Conservation (phyloP, 2,113 vertebrate species). For the Tichodroma muraria region DNA sequence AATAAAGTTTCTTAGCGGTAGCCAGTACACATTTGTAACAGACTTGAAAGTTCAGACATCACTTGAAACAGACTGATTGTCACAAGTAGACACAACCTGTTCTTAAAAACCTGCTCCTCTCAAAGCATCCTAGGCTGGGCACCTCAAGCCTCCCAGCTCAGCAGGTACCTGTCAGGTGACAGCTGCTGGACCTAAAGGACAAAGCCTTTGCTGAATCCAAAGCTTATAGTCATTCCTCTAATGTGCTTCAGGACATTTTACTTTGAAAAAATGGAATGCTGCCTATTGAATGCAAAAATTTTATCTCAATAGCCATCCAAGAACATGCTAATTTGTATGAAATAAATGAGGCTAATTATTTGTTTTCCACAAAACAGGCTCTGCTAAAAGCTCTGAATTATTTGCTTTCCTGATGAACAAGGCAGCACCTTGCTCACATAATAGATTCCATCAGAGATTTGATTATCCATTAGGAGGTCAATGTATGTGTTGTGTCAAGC, state of each 20-base stretch:
- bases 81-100: background rate
- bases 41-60: background rate
- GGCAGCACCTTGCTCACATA: background rate
- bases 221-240: background rate
- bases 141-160: background rate
- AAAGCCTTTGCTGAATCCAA: background rate
- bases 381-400: background rate
- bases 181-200: background rate
- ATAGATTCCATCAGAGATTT: background rate
- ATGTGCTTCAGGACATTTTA: background rate
- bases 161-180: background rate
- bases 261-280: background rate
- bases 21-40: background rate
- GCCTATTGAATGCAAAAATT: background rate
- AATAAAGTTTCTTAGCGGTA: background rate
- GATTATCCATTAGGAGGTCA: background rate
- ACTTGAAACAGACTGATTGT: background rate
- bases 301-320: background rate
- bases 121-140: background rate
- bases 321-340: background rate
- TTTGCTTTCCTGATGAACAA: conserved; percentile 2
- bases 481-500: background rate
- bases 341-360: conserved; percentile 1
- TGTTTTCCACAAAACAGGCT: background rate
- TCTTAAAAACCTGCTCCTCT: background rate